These are phyloP conservation scores for Gouania willdenowi DNA, from an alignment of 2,797 vertebrate genomes.

Conservation along the genomic window DNA sequence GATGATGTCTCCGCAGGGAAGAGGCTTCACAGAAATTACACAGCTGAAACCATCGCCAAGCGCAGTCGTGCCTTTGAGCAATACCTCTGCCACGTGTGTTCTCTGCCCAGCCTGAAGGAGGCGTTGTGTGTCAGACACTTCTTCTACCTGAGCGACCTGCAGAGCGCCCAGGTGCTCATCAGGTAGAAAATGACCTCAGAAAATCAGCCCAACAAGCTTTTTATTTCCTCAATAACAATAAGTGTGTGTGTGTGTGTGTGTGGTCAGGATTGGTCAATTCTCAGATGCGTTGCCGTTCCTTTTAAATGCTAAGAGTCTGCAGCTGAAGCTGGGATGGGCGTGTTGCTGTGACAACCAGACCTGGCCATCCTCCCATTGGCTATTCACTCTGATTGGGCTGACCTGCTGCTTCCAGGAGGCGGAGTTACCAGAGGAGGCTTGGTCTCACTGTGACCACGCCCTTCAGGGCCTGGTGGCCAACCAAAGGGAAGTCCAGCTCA, in stretches of 20 bases:
- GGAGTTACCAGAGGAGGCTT: slow-evolving; percentile 82
- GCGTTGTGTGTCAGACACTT: slow-evolving; percentile 82
- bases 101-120: slow-evolving; percentile 73
- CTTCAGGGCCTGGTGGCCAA: slow-evolving; percentile 78
- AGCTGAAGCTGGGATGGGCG: slow-evolving; percentile 80
- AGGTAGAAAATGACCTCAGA: slow-evolving; percentile 34
- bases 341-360: slow-evolving; percentile 53
- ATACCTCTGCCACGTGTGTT: slow-evolving; percentile 86
- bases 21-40: slow-evolving; percentile 87
- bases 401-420: slow-evolving; percentile 86
- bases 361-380: slow-evolving; percentile 59
- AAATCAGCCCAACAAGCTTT: no score
- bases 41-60: slow-evolving; percentile 89
- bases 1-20: slow-evolving; percentile 59
- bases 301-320: slow-evolving; percentile 84
- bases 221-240: no score
- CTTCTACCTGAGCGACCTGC: slow-evolving; percentile 87
- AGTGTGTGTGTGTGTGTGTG: no score
- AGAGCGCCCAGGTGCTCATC: slow-evolving; percentile 79
- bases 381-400: slow-evolving; percentile 85
- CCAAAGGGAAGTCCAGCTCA: no score
- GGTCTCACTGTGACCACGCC: slow-evolving; percentile 82
- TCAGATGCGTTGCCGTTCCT: slow-evolving; percentile 84
- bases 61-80: slow-evolving; percentile 93
- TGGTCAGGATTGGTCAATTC: no score